Percentiles rank a stretch among this genome's conserved stretches.
Conservation (phyloP, 2,888 invertebrate genomes). For the Aricia artaxerxes region DNA sequence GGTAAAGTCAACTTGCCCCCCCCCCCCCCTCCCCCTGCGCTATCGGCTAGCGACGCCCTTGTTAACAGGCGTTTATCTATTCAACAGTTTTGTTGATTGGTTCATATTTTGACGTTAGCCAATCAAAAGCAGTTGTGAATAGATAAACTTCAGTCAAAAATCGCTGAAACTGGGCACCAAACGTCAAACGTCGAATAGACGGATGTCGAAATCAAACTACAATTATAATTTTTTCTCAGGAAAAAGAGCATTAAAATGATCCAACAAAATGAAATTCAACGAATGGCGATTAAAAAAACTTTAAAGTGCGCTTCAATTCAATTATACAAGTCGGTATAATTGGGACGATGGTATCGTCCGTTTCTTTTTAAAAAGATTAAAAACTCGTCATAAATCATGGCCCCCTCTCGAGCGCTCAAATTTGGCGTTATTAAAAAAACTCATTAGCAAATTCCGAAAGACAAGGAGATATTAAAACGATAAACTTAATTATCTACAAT, state of each 20-base stretch:
- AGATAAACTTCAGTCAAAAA: no score
- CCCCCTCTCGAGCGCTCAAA: slow-evolving; percentile 48
- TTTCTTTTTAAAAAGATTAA: slow-evolving; percentile 20
- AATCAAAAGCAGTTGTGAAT: no score
- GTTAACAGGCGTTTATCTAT: no score
- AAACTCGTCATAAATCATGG: slow-evolving; percentile 15
- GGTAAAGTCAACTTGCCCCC: no score
- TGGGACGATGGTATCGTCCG: neutral
- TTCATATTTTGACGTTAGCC: no score
- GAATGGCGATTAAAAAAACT: slow-evolving; percentile 5
- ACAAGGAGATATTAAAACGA: slow-evolving; percentile 76
- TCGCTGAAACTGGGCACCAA: no score
- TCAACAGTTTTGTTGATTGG: no score
- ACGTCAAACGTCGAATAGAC: no score
- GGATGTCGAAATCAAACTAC: no score
- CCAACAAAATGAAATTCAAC: neutral
- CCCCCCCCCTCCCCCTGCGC: no score
- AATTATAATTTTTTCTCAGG: neutral
- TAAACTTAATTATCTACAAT: slow-evolving; percentile 75
- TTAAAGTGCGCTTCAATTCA: neutral
- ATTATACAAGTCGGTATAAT: neutral
- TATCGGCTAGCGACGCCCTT: no score
- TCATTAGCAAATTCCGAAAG: slow-evolving; percentile 78
- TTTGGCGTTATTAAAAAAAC: slow-evolving; percentile 78
- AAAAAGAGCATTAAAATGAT: neutral